A percentile compares a stretch with the other conserved stretches of the same genome.
Conservation (phyloP, 2,797 vertebrate genomes). For the Sciaenops ocellatus region DNA sequence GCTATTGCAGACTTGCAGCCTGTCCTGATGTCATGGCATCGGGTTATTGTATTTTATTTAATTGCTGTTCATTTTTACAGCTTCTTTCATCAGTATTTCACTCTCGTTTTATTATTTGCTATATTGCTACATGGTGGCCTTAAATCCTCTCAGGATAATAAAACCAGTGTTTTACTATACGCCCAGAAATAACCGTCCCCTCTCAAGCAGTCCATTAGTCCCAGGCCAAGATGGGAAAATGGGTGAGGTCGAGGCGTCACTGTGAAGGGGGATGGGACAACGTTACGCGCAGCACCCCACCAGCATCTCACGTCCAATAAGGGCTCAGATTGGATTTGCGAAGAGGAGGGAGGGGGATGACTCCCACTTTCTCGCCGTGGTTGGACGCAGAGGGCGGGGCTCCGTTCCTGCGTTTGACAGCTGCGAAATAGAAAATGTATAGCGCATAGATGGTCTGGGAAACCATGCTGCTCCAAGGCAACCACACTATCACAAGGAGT, state of each 20-base stretch:
- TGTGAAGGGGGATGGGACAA: constrained; percentile 74
- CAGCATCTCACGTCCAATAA: constrained; percentile 64
- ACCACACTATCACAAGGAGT: constrained; percentile 35
- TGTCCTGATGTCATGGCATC: background rate
- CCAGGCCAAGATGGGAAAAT: constrained; percentile 44
- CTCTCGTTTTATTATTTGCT: background rate
- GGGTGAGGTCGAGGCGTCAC: constrained; percentile 76
- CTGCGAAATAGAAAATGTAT: constrained; percentile 77
- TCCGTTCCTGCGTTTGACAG: constrained; percentile 79
- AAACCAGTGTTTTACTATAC: constrained; percentile 14
- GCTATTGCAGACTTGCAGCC: background rate
- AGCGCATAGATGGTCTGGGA: constrained; percentile 47
- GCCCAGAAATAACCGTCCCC: constrained; percentile 39
- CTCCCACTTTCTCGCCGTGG: constrained; percentile 49
- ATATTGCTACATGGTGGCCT: background rate
- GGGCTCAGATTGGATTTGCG: constrained; percentile 52
- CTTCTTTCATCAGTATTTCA: background rate
- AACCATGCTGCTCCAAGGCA: constrained; percentile 62
- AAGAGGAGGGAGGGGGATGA: constrained; percentile 44
- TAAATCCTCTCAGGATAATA: constrained; percentile 4
- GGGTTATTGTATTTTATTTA: background rate
- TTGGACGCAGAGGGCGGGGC: constrained; percentile 69
- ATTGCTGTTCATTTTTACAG: background rate
- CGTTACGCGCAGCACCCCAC: constrained; percentile 38
- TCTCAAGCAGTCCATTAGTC: constrained; percentile 56